A percentile compares a stretch with the other conserved stretches of the same genome.
phyloP scores from a whole-genome alignment of 2,888 invertebrate genomes.

The Schrankia costaestrigalis region DNA sequence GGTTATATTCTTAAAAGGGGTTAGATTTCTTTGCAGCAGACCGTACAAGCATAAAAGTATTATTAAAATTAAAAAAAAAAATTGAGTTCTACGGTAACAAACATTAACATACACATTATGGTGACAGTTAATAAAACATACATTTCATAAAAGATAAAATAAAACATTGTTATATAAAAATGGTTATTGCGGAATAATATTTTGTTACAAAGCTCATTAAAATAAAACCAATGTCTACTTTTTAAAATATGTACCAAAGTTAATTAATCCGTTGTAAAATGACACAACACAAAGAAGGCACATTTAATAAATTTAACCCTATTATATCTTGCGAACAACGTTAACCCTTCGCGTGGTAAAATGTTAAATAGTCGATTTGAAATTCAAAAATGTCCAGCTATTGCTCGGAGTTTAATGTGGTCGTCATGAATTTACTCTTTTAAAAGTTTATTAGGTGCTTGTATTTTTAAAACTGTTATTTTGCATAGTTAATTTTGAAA shows the following conservation, averaged over 20 bases:
- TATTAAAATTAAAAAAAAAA: too few species aligned
- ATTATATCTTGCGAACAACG: conserved; percentile 23
- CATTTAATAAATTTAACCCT: conserved; percentile 23
- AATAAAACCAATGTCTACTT: too few species aligned
- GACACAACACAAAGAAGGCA: conserved; percentile 16
- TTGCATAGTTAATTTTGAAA: neutral
- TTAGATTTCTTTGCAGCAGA: too few species aligned
- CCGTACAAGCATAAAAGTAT: too few species aligned
- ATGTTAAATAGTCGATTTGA: conserved; percentile 55
- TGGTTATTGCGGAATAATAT: too few species aligned
- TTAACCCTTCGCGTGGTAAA: conserved; percentile 38
- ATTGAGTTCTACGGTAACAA: too few species aligned
- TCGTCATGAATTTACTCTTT: conserved; percentile 40
- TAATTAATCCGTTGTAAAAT: conserved; percentile 7
- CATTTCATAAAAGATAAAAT: too few species aligned
- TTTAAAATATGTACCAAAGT: conserved; percentile 6
- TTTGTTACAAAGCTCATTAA: too few species aligned
- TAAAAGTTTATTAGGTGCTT: conserved; percentile 16
- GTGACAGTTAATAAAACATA: too few species aligned
- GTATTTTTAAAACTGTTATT: conserved; percentile 2
- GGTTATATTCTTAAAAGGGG: too few species aligned
- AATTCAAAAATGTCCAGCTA: conserved; percentile 54
- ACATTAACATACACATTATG: too few species aligned
- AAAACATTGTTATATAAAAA: too few species aligned
- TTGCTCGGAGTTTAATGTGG: conserved; percentile 45